Percentiles rank a stretch among this genome's conserved stretches.
Conservation (phyloP, 2,113 vertebrate species). For the Brachyistius frenatus region DNA sequence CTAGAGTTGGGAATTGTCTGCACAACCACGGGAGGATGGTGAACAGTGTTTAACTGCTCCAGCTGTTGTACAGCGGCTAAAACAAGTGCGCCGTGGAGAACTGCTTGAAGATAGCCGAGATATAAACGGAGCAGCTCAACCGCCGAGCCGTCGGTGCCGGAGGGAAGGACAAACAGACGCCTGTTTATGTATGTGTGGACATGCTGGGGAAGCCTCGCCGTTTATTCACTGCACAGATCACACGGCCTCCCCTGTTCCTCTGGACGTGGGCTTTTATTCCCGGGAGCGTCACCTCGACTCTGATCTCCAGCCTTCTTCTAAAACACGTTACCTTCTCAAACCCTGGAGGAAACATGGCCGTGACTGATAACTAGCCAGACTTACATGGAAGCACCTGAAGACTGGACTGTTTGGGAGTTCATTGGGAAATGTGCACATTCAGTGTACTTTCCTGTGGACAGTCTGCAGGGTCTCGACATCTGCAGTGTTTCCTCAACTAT, state of each 20-base stretch:
- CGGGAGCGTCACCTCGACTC: not conserved
- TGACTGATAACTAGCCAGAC: too few species aligned
- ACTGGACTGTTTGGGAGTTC: too few species aligned
- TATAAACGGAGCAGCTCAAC: conserved; percentile 24
- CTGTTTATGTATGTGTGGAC: conserved; percentile 44
- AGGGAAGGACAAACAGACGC: conserved; percentile 44
- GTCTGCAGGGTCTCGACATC: too few species aligned
- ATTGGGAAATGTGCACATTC: too few species aligned
- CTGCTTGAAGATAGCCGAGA: conserved; percentile 3
- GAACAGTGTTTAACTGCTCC: conserved; percentile 51
- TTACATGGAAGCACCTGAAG: too few species aligned
- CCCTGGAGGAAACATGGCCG: too few species aligned
- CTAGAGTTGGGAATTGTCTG: conserved; percentile 32
- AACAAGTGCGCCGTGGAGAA: conserved; percentile 33
- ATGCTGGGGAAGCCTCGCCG: not conserved
- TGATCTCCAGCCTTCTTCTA: not conserved
- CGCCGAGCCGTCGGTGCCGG: not conserved
- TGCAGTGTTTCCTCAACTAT: too few species aligned
- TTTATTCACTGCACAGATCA: not conserved
- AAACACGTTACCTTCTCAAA: too few species aligned
- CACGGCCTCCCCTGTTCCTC: too few species aligned
- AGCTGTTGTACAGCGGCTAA: conserved; percentile 38
- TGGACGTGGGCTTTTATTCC: conserved; percentile 3
- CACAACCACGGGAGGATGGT: conserved; percentile 37
- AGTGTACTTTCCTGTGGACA: too few species aligned